Evolutionary conservation across 2,113 vertebrate genomes (phyloP).

Genomic region (Melospiza georgiana): DNA sequence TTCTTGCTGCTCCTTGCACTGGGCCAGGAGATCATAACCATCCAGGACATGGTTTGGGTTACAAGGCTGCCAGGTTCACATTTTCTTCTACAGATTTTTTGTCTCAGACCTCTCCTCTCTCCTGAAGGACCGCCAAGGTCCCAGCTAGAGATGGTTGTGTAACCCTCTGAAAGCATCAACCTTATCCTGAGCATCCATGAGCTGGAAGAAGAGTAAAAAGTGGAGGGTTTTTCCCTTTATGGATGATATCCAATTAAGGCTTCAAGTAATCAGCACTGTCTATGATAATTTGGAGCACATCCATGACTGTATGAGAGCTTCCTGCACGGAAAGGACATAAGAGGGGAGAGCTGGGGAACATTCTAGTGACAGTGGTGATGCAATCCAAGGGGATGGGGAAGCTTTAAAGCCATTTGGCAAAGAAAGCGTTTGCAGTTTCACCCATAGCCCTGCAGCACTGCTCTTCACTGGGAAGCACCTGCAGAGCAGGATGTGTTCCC

Average conservation of each 20-base stretch:
- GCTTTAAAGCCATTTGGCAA: not conserved
- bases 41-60: not conserved
- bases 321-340: not conserved
- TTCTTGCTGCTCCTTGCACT: not conserved
- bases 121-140: not conserved
- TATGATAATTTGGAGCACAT: not conserved
- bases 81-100: not conserved
- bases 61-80: not conserved
- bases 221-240: not conserved
- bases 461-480: not conserved
- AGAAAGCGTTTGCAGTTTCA: fast-evolving
- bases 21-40: not conserved
- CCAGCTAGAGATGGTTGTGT: not conserved
- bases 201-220: not conserved
- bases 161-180: not conserved
- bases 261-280: not conserved
- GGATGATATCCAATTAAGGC: not conserved
- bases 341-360: not conserved
- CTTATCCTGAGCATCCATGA: not conserved
- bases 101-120: not conserved
- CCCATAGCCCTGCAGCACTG: fast-evolving
- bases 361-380: not conserved
- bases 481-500: not conserved
- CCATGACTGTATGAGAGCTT: not conserved
- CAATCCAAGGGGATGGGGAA: not conserved